These are phyloP conservation scores for Etheostoma nigrum DNA, from an alignment of 2,797 vertebrate genomes.

Conservation along the genomic window DNA sequence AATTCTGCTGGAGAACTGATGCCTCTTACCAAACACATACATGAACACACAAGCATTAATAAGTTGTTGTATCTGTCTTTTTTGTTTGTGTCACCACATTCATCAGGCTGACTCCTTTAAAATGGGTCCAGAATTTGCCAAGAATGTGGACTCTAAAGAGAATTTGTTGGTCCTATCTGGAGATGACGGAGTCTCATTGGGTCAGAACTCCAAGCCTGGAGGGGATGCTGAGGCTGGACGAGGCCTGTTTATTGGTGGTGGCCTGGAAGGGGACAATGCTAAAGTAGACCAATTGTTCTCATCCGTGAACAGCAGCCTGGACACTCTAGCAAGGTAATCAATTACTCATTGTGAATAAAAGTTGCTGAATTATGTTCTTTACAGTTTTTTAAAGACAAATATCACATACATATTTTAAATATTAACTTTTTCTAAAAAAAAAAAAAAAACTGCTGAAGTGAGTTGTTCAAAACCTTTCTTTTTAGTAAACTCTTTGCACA, in stretches of 20 bases:
- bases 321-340: slow-evolving; percentile 49
- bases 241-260: slow-evolving; percentile 66
- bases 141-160: slow-evolving; percentile 82
- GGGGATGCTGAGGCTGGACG: slow-evolving; percentile 20
- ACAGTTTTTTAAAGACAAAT: too few relatives aligned
- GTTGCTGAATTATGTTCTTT: too few relatives aligned
- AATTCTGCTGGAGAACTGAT: background rate
- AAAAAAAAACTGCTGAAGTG: too few relatives aligned
- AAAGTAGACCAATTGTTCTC: slow-evolving; percentile 76
- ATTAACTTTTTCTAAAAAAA: too few relatives aligned
- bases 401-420: too few relatives aligned
- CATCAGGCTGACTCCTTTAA: slow-evolving; percentile 94
- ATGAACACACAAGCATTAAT: slow-evolving; percentile 1
- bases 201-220: slow-evolving; percentile 50
- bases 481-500: too few relatives aligned
- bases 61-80: background rate
- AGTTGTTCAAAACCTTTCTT: too few relatives aligned
- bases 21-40: background rate
- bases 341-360: background rate
- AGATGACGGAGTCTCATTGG: slow-evolving; percentile 62
- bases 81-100: slow-evolving; percentile 29
- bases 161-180: slow-evolving; percentile 81
- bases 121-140: slow-evolving; percentile 89
- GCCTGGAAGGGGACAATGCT: slow-evolving; percentile 58
- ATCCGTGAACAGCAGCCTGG: slow-evolving; percentile 69